Evolutionary conservation across 2,888 invertebrate genomes (phyloP).

Genomic region (Pocota personata): DNA sequence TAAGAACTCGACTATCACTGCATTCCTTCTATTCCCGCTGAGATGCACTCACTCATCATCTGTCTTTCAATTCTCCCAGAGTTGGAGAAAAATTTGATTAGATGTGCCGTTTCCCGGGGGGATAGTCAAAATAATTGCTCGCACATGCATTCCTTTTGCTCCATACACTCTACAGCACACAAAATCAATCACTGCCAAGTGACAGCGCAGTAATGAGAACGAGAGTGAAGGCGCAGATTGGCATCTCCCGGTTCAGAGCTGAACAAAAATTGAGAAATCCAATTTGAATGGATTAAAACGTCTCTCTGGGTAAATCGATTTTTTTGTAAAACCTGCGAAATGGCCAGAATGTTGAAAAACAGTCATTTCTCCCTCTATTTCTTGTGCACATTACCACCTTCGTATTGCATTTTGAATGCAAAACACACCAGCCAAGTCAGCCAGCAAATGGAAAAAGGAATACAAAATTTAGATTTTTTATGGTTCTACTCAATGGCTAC

Average conservation of each 20-base stretch:
- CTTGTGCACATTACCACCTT: slow-evolving; percentile 35
- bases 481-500: slow-evolving; percentile 32
- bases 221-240: slow-evolving; percentile 45
- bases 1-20: slow-evolving; percentile 16
- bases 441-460: background rate
- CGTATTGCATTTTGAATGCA: slow-evolving; percentile 65
- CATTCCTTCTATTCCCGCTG: background rate
- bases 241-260: slow-evolving; percentile 5
- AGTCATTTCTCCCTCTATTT: background rate
- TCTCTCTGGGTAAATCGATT: slow-evolving; percentile 56
- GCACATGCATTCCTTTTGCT: slow-evolving; percentile 6
- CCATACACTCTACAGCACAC: slow-evolving; percentile 8
- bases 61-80: background rate
- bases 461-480: slow-evolving; percentile 35
- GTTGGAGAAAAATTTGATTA: slow-evolving; percentile 27
- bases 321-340: slow-evolving; percentile 50
- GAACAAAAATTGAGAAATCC: slow-evolving; percentile 44
- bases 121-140: slow-evolving; percentile 31
- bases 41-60: slow-evolving; percentile 33
- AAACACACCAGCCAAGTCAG: slow-evolving; percentile 16
- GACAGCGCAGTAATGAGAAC: slow-evolving; percentile 29
- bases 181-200: slow-evolving; percentile 70
- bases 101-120: slow-evolving; percentile 36
- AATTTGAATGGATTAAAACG: slow-evolving; percentile 71
- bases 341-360: slow-evolving; percentile 9